Evolutionary conservation across 1,140 invertebrate genomes (phyloP).

Genomic region (Brachionus calyciflorus): DNA sequence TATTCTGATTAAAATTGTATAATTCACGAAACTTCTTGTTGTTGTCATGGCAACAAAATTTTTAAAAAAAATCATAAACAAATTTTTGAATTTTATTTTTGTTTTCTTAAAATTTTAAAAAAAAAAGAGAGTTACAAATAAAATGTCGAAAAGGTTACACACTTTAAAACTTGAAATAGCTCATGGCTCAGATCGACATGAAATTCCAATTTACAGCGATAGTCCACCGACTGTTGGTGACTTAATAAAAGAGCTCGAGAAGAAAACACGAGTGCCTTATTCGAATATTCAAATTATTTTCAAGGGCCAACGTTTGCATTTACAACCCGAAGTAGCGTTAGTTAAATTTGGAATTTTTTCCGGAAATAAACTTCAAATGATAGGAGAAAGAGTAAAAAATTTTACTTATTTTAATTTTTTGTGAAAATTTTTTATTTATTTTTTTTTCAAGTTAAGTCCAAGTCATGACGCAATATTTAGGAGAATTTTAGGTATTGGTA

Average conservation of each 20-base stretch:
- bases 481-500: constrained; percentile 30
- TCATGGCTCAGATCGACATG: constrained; percentile 44
- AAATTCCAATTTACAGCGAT: constrained; percentile 22
- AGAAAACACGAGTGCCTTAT: constrained; percentile 21
- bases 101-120: not conserved
- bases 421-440: not conserved
- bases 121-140: constrained; percentile 2
- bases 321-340: not conserved
- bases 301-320: constrained; percentile 45
- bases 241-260: constrained; percentile 32
- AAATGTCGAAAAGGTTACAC: constrained; percentile 19
- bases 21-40: not conserved
- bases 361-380: constrained; percentile 37
- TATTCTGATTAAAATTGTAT: no score
- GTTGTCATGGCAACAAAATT: not conserved
- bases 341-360: constrained; percentile 33
- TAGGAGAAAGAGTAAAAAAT: constrained; percentile 15
- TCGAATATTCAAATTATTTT: constrained; percentile 15
- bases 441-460: constrained; percentile 7
- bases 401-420: not conserved
- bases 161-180: constrained; percentile 32
- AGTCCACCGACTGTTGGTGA: constrained; percentile 19
- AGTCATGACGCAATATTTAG: constrained; percentile 39
- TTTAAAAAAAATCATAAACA: not conserved
- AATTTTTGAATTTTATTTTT: not conserved